phyloP scores from a whole-genome alignment of 2,888 invertebrate genomes.

The Habrosyne pyritoides region DNA sequence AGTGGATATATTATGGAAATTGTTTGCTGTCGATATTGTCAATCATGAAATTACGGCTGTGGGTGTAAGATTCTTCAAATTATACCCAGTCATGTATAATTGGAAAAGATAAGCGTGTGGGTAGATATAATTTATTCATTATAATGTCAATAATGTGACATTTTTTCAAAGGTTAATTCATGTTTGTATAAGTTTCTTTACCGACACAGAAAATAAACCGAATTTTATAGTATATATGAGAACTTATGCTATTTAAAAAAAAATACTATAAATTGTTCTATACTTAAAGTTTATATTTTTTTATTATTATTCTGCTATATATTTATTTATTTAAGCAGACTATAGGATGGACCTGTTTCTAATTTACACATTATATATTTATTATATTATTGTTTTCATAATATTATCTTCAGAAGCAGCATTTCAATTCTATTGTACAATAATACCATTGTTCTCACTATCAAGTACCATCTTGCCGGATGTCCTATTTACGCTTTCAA shows the following conservation, averaged over 20 bases:
- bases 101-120: background rate
- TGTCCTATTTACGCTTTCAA: background rate
- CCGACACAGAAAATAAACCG: too few relatives aligned
- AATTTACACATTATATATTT: too few relatives aligned
- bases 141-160: background rate
- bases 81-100: background rate
- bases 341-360: too few relatives aligned
- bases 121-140: background rate
- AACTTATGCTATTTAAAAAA: too few relatives aligned
- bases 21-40: background rate
- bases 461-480: background rate
- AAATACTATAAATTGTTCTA: too few relatives aligned
- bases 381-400: too few relatives aligned
- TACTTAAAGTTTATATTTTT: too few relatives aligned
- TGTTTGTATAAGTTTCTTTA: too few relatives aligned
- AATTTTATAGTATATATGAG: too few relatives aligned
- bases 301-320: too few relatives aligned
- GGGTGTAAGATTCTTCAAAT: background rate
- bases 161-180: too few relatives aligned
- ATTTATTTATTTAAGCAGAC: too few relatives aligned
- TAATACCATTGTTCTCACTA: background rate
- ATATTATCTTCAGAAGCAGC: background rate
- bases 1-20: background rate
- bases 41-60: background rate
- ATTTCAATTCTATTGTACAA: background rate